Evolutionary conservation across 1,140 invertebrate species (phyloP), one percentile per base, ranked within the genome.

Genomic region (Pogonognathellus flavescens): DNA sequence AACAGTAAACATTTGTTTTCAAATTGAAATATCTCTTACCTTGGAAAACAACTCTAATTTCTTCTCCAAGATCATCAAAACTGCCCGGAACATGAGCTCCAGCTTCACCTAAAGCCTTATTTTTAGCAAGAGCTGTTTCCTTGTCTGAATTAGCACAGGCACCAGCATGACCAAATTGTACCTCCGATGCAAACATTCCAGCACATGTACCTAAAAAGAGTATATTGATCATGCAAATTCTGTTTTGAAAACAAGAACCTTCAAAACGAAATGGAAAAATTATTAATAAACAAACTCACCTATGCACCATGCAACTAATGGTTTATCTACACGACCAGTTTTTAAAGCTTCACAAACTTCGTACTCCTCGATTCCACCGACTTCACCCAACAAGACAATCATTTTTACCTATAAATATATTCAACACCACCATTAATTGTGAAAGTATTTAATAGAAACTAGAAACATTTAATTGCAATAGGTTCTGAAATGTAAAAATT

Each of bases 101-200:
- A 76, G 95, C 95, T 1, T 93, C 92, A 85, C 93, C 92, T 1
- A 99, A 92, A 0, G 96, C 95, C 53, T 93, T 93, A 90, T 99
- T 99, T 92, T 99, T 99, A 0, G 96, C 93, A 0, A 93, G 93
- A 1, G 98, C 98, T 9, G 98, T 99, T 92, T 99, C 98, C n/a
- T 94, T 90, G 57, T 96, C 95, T 7, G 96, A 97, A 89, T 99
- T 97, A 8, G 98, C 98, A 90, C 98, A 98, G 6, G 98, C 98
- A 14, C 98, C 98, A 88, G 98, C 98, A 92, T 99, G 98, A 0
- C 98, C 98, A 91, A 99, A 99, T 91, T 99, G 98, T n/a, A 99
- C 98, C 90, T 99, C 97, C 10, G 97, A 96, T 4, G 95, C 96
- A 90, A 98, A 98, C 97, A 98, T 98, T 81, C 93, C 93, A 93